Evolutionary conservation across 2,888 invertebrate genomes (phyloP), one percentile per base, ranked within the genome.

Genomic region (Desoria tigrina): DNA sequence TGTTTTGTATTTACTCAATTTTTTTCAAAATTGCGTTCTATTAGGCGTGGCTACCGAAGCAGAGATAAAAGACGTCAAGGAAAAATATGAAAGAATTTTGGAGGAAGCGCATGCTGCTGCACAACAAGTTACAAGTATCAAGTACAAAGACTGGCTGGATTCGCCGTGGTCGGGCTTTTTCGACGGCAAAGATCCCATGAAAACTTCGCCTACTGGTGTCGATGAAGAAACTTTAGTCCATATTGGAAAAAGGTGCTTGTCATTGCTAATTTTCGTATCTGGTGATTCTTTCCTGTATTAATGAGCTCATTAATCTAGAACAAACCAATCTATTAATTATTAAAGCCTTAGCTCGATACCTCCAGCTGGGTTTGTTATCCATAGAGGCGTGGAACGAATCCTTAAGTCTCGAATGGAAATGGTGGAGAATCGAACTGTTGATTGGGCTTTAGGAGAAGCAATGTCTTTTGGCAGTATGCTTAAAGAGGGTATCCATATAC

Each of bases 391-490:
- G 72, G 88, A 90, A 78, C 88, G 94, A 80, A 93, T 94, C 78
- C 84, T 97, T 77, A 94, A 92, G 79, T 84, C 90, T 2, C 89
- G 97, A 66, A 89, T 91, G 86, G 89, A 94, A 77, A 94, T 98
- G 96, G 90, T 96, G 1, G 89, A 94, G 75, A 84, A 88, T 63
- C 84, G 94, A 61, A 85, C 86, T 32, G 90, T 90, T 32, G 98
- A 99, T 84, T 99, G 99, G 99, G 97, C 99, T 4, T 83, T 99
- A 61, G 99, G 90, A n/a, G 99, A 99, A 82, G 97, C 96, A 0
- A 90, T 99, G 88, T 97, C 99, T 1, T 98, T 97, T 79, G 99
- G 99, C 6, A 94, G 97, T 0, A 84, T 99, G 71, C 84, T 99
- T 49, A 95, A 95, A 21, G 98, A 99, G 79, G 98, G 97, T 73